Conservation (phyloP, 2,888 invertebrate genomes). For the Dynastes tityus region DNA sequence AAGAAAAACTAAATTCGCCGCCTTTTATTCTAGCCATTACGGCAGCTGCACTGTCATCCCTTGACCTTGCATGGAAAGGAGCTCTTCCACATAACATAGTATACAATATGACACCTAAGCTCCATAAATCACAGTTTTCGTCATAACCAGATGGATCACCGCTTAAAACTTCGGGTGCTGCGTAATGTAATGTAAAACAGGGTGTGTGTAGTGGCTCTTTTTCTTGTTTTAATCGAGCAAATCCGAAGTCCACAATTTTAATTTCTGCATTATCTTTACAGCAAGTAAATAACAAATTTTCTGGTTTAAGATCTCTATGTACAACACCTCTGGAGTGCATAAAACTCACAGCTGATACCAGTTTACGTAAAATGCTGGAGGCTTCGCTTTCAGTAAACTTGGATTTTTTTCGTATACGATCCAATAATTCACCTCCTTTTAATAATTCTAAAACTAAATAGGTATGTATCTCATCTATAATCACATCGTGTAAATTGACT, state of each 20-base stretch:
- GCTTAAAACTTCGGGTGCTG: slow-evolving; percentile 92
- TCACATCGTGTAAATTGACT: slow-evolving; percentile 87
- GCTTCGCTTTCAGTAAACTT: slow-evolving; percentile 86
- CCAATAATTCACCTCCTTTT: slow-evolving; percentile 86
- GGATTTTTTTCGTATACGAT: slow-evolving; percentile 77
- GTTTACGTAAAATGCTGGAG: slow-evolving; percentile 84
- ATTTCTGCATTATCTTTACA: slow-evolving; percentile 75
- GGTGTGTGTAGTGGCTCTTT: slow-evolving; percentile 83
- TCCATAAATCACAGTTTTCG: slow-evolving; percentile 96
- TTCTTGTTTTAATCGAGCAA: slow-evolving; percentile 84
- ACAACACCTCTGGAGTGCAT: slow-evolving; percentile 90
- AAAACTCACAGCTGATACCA: slow-evolving; percentile 87
- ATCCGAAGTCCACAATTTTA: slow-evolving; percentile 97
- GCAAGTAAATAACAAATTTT: slow-evolving; percentile 83
- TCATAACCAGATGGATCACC: slow-evolving; percentile 83
- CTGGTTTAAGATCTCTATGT: slow-evolving; percentile 96
- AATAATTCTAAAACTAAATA: slow-evolving; percentile 93
- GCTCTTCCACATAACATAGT: slow-evolving; percentile 86
- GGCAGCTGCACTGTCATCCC: slow-evolving; percentile 81
- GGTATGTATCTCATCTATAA: slow-evolving; percentile 87
- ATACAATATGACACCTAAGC: slow-evolving; percentile 91
- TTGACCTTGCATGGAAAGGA: slow-evolving; percentile 84
- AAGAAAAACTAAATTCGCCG: slow-evolving; percentile 86
- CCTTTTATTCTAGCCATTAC: slow-evolving; percentile 86
- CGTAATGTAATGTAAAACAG: slow-evolving; percentile 95